These are phyloP conservation scores for Tribolium castaneum DNA, from an alignment of 1,140 invertebrate species.

Conservation along the genomic window DNA sequence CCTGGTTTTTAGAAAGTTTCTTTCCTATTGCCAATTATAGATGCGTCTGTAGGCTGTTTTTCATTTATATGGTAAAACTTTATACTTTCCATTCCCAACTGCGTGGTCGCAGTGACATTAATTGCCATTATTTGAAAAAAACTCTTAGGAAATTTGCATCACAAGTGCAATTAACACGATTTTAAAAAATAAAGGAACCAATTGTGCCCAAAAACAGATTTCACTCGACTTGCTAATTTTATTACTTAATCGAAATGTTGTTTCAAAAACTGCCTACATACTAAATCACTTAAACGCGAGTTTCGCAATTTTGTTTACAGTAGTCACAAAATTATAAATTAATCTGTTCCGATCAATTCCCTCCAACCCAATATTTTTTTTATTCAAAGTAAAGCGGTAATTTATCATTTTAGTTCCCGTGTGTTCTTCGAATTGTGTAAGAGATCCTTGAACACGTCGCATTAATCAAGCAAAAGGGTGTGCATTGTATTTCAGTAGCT, in stretches of 20 bases:
- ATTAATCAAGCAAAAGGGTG: background rate
- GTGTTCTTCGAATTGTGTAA: background rate
- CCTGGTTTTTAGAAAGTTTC: constrained; percentile 7
- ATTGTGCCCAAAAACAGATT: background rate
- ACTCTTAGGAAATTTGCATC: background rate
- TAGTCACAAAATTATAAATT: too few relatives aligned
- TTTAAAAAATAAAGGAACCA: background rate
- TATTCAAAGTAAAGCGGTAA: background rate
- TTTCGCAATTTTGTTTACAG: too few relatives aligned
- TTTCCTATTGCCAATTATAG: constrained; percentile 8
- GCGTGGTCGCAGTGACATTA: background rate
- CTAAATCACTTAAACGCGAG: background rate
- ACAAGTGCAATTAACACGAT: background rate
- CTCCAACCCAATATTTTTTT: too few relatives aligned
- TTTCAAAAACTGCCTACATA: background rate
- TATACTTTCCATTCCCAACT: constrained; percentile 22
- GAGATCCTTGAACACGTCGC: background rate
- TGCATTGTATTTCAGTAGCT: background rate
- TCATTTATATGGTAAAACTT: constrained; percentile 7
- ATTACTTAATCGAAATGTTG: background rate
- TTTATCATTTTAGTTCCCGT: background rate
- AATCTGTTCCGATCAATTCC: too few relatives aligned
- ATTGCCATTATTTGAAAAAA: background rate
- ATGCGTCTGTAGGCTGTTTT: background rate
- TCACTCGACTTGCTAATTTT: background rate